phyloP scores from a whole-genome alignment of 2,888 invertebrate species.

The Diadromus collaris region DNA sequence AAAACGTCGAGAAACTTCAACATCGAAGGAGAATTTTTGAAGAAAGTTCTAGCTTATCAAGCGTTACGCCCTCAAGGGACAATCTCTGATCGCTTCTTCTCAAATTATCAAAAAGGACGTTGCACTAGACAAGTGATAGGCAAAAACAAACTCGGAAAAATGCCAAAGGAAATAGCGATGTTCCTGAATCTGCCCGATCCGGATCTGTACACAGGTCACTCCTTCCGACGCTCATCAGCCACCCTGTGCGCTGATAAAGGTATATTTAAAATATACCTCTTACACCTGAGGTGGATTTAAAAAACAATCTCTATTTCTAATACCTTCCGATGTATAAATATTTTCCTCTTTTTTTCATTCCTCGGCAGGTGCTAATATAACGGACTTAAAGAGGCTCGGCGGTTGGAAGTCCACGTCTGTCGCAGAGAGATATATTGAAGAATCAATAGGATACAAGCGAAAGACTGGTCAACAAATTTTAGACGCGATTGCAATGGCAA shows the following conservation, averaged over 20 bases:
- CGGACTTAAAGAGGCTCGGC: conserved; percentile 23
- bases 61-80: conserved; percentile 44
- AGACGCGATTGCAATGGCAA: conserved; percentile 6
- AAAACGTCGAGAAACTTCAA: conserved; percentile 51
- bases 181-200: conserved; percentile 49
- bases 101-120: conserved; percentile 52
- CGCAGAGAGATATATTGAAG: conserved; percentile 23
- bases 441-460: conserved; percentile 28
- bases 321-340: neutral
- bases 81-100: conserved; percentile 50
- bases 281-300: too few species aligned
- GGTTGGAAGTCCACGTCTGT: conserved; percentile 8
- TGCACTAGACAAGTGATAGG: conserved; percentile 57
- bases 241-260: conserved; percentile 32
- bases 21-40: conserved; percentile 48
- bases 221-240: conserved; percentile 47
- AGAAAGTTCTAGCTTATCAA: conserved; percentile 47
- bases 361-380: conserved; percentile 19
- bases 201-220: conserved; percentile 44
- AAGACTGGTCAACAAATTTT: conserved; percentile 21
- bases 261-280: neutral
- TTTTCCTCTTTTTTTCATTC: conserved; percentile 1
- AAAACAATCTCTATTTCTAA: too few species aligned
- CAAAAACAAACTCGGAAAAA: conserved; percentile 50
- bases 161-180: conserved; percentile 50